phyloP scores from a whole-genome alignment of 2,888 invertebrate genomes.

The Malthinus seriepunctatus region DNA sequence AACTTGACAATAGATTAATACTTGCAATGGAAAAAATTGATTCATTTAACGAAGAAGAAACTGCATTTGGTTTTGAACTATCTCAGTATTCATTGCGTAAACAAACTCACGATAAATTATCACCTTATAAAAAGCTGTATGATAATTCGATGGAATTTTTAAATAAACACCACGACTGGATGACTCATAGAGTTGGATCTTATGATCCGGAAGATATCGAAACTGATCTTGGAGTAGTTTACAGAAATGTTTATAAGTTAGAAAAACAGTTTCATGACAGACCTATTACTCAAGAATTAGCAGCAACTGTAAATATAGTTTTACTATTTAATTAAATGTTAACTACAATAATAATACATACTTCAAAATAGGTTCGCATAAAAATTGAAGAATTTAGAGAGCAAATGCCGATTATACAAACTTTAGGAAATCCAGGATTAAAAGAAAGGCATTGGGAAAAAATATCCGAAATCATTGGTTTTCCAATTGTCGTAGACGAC shows the following conservation, averaged over 20 bases:
- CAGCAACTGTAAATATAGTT: slow-evolving; percentile 59
- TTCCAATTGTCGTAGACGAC: slow-evolving; percentile 84
- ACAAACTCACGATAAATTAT: slow-evolving; percentile 74
- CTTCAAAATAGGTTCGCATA: slow-evolving; percentile 54
- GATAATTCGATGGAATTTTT: slow-evolving; percentile 88
- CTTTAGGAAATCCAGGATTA: slow-evolving; percentile 93
- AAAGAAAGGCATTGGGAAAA: slow-evolving; percentile 92
- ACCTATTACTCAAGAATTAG: slow-evolving; percentile 75
- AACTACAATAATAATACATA: background rate
- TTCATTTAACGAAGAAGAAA: slow-evolving; percentile 89
- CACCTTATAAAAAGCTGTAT: slow-evolving; percentile 85
- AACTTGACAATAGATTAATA: slow-evolving; percentile 63
- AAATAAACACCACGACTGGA: slow-evolving; percentile 82
- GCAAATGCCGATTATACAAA: slow-evolving; percentile 90
- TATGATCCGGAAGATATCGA: slow-evolving; percentile 91
- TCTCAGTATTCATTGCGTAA: slow-evolving; percentile 89
- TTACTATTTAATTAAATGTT: too few species aligned
- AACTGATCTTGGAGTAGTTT: slow-evolving; percentile 68
- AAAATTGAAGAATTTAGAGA: slow-evolving; percentile 86
- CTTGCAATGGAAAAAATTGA: slow-evolving; percentile 46
- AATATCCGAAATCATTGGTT: slow-evolving; percentile 93
- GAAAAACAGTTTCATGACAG: slow-evolving; percentile 83
- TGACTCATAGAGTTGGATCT: slow-evolving; percentile 79
- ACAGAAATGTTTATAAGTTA: slow-evolving; percentile 81
- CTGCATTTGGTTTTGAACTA: slow-evolving; percentile 82